Percentiles rank a stretch among this genome's conserved stretches.
phyloP scores from a whole-genome alignment of 2,797 vertebrate genomes.

The Spheniscus humboldti region DNA sequence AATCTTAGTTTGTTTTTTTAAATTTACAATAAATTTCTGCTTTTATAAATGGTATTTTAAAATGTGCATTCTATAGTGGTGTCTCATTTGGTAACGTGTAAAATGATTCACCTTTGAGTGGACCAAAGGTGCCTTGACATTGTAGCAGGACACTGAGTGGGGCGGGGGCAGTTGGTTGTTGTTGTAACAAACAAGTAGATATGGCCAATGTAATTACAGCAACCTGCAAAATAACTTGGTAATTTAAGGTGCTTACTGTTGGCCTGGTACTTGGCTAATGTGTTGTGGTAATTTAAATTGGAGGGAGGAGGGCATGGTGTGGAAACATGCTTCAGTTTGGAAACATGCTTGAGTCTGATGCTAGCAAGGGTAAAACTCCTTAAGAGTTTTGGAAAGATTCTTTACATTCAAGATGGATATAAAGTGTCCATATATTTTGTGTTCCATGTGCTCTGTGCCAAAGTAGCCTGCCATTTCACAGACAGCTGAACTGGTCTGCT shows the following conservation, averaged over 20 bases:
- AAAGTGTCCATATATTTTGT: slow-evolving; percentile 19
- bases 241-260: neutral
- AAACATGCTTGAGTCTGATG: accelerated
- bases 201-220: neutral
- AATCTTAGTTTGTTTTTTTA: neutral
- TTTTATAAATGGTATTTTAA: neutral
- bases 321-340: neutral
- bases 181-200: neutral
- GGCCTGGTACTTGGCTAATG: accelerated
- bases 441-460: neutral
- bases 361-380: neutral
- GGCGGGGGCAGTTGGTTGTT: neutral
- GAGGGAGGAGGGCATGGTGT: neutral
- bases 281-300: neutral
- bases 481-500: neutral
- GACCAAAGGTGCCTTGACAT: neutral
- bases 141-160: neutral
- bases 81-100: neutral
- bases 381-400: slow-evolving; percentile 12
- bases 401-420: neutral
- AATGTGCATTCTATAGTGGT: neutral
- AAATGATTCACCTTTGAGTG: neutral
- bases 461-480: neutral
- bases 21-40: slow-evolving; percentile 10
- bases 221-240: neutral